phyloP scores from a whole-genome alignment of 2,113 vertebrate species.

The Scomber scombrus region DNA sequence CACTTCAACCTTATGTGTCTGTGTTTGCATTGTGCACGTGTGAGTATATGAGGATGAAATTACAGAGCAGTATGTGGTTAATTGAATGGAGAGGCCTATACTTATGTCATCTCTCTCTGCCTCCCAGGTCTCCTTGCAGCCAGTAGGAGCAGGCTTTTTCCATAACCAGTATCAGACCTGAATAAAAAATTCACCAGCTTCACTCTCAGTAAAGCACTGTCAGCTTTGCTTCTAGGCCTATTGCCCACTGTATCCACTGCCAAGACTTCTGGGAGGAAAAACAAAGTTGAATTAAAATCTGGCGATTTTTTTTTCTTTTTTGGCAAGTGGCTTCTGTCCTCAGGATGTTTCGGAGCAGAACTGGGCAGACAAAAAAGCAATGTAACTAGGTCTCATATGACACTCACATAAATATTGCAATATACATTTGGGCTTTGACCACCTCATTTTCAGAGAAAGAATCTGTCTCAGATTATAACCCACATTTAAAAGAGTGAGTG shows the following conservation, averaged over 20 bases:
- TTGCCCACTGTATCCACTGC: slow-evolving; percentile 34
- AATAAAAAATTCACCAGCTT: slow-evolving; percentile 49
- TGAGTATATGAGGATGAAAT: slow-evolving; percentile 60
- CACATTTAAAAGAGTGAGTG: slow-evolving; percentile 36
- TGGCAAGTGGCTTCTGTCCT: slow-evolving; percentile 49
- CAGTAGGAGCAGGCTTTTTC: slow-evolving; percentile 48
- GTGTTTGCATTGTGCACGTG: slow-evolving; percentile 12
- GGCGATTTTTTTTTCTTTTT: slow-evolving; percentile 47
- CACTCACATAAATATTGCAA: slow-evolving; percentile 72
- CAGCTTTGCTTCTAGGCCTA: slow-evolving; percentile 48
- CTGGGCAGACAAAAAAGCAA: slow-evolving; percentile 58
- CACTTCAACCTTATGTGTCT: slow-evolving; percentile 17
- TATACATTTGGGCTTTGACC: slow-evolving; percentile 39
- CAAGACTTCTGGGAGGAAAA: slow-evolving; percentile 58
- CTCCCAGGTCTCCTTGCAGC: slow-evolving; percentile 45
- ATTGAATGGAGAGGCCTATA: slow-evolving; percentile 44
- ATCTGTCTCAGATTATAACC: slow-evolving; percentile 57
- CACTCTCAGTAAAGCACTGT: slow-evolving; percentile 14
- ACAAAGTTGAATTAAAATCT: slow-evolving; percentile 62
- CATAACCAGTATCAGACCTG: slow-evolving; percentile 19
- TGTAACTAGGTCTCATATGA: slow-evolving; percentile 68
- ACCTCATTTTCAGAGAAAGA: slow-evolving; percentile 37
- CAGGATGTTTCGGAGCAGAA: slow-evolving; percentile 63
- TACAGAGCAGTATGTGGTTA: slow-evolving; percentile 66
- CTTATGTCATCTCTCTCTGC: slow-evolving; percentile 13